phyloP scores from a whole-genome alignment of 2,797 vertebrate genomes.

The Sciaenops ocellatus region DNA sequence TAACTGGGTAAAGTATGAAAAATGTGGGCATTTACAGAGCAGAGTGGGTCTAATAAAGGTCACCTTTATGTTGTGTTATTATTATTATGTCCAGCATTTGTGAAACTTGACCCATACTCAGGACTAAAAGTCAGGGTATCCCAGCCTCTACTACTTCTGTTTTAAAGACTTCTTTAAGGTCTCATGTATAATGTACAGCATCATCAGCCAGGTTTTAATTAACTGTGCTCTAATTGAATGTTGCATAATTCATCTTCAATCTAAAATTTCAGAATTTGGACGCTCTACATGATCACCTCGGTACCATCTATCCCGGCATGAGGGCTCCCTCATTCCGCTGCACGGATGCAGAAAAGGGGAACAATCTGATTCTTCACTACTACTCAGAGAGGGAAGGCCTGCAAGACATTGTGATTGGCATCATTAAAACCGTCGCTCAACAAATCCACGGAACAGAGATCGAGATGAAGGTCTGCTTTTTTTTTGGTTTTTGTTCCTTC shows the following conservation, averaged over 20 bases:
- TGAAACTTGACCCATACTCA: background rate
- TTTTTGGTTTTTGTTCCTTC: constrained; percentile 21
- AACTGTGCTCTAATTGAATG: background rate
- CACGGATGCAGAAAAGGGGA: constrained; percentile 97
- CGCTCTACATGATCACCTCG: constrained; percentile 97
- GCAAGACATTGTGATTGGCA: constrained; percentile 99
- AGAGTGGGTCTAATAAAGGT: background rate
- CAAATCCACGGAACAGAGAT: constrained; percentile 99
- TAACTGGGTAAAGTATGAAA: background rate
- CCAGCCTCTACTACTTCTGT: background rate
- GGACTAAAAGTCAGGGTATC: background rate
- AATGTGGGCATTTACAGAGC: background rate
- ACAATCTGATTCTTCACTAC: constrained; percentile 97
- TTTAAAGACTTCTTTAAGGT: background rate
- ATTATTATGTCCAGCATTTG: background rate
- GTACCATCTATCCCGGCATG: constrained; percentile 99
- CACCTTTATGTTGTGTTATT: constrained; percentile 6
- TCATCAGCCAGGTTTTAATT: background rate
- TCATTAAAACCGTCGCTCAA: constrained; percentile 98
- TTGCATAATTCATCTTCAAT: constrained; percentile 47
- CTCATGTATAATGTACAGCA: constrained; percentile 7
- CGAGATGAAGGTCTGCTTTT: constrained; percentile 94
- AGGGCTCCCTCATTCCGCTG: constrained; percentile 98
- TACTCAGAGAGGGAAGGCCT: constrained; percentile 99
- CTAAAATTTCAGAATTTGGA: constrained; percentile 92